Conservation (phyloP, 2,113 vertebrate species). For the Grallaria varia region DNA sequence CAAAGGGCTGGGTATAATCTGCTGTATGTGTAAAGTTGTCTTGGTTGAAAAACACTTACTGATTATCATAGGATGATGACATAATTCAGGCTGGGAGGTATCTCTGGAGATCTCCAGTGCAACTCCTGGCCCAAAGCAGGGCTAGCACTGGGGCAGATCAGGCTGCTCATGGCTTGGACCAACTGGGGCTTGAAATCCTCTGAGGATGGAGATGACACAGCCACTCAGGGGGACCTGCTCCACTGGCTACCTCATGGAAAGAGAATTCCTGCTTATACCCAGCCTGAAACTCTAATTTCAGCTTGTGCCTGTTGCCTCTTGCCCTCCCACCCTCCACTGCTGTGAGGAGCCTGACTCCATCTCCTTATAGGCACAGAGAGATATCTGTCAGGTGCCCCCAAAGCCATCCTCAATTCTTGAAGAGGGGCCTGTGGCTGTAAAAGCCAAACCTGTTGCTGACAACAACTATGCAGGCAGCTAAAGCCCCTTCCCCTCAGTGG, state of each 20-base stretch:
- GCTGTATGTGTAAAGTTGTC: background rate
- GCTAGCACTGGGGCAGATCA: background rate
- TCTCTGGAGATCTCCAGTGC: background rate
- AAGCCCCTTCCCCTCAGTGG: background rate
- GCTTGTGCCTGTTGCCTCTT: background rate
- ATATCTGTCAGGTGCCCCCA: background rate
- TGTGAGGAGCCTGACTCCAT: background rate
- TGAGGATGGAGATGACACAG: background rate
- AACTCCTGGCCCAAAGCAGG: background rate
- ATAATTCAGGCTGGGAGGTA: background rate
- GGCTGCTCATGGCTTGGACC: background rate
- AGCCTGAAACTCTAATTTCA: background rate
- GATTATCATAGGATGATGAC: background rate
- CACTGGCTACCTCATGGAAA: background rate
- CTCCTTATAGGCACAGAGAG: background rate
- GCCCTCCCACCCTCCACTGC: accelerated
- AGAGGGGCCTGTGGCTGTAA: background rate
- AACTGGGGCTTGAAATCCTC: background rate
- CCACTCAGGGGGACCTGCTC: background rate
- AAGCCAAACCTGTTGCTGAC: background rate
- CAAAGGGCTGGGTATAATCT: background rate
- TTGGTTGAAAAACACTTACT: background rate
- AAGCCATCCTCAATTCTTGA: background rate
- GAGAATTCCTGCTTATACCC: background rate
- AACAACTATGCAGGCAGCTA: background rate